Percentiles rank a stretch among this genome's conserved stretches.
phyloP scores from a whole-genome alignment of 2,888 invertebrate species.

The Drosophila trichaetosa region DNA sequence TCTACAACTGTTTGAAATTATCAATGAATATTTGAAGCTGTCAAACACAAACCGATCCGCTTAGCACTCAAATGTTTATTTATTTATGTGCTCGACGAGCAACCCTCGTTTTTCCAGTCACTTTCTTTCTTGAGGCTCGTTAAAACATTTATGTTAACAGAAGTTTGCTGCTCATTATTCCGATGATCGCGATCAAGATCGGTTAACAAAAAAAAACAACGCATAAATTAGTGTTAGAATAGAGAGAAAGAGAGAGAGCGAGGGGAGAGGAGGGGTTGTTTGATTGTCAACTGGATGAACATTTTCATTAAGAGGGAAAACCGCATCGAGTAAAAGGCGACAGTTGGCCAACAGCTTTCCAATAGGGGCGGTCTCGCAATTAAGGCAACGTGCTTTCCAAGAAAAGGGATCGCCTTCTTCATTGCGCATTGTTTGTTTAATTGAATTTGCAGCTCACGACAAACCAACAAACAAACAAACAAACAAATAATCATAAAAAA shows the following conservation, averaged over 20 bases:
- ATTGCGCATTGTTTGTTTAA: constrained; percentile 63
- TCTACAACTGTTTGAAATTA: background rate
- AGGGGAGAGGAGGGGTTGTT: constrained; percentile 11
- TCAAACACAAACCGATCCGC: constrained; percentile 23
- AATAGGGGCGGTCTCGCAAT: constrained; percentile 65
- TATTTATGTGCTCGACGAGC: constrained; percentile 13
- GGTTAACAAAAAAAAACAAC: constrained; percentile 38
- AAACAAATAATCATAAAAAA: constrained; percentile 12
- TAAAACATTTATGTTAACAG: constrained; percentile 51
- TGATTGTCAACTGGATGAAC: constrained; percentile 48
- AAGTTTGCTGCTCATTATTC: constrained; percentile 42
- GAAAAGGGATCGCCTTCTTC: constrained; percentile 55
- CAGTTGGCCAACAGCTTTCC: constrained; percentile 41
- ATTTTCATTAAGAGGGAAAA: constrained; percentile 60
- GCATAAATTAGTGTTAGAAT: constrained; percentile 65
- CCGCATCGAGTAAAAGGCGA: constrained; percentile 19
- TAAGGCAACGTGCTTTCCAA: constrained; percentile 42
- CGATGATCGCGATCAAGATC: constrained; percentile 48
- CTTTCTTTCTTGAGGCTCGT: constrained; percentile 6
- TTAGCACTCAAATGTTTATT: constrained; percentile 20
- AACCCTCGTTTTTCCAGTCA: constrained; percentile 27
- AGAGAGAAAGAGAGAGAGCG: background rate
- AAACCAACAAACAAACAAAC: constrained; percentile 43
- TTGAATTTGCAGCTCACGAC: constrained; percentile 69
- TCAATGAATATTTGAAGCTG: background rate